Percentiles rank a stretch among this genome's conserved stretches.
Evolutionary conservation across 2,888 invertebrate species (phyloP).

Genomic region (Aphodius granarius): DNA sequence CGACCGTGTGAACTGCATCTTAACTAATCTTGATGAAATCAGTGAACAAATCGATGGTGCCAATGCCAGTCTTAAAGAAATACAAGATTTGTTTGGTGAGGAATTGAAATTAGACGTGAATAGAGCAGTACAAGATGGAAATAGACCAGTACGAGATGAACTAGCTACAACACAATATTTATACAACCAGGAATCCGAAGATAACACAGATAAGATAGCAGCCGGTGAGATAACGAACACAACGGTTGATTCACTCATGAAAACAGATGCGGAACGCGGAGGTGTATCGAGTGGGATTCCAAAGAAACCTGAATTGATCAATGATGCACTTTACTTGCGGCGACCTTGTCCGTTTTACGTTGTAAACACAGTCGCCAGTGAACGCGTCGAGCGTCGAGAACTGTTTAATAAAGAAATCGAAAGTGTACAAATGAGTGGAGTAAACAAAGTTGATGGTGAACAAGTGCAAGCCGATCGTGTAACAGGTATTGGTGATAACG

Average conservation of each 20-base stretch:
- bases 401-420: background rate
- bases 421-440: background rate
- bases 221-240: background rate
- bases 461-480: no score
- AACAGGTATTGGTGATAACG: background rate
- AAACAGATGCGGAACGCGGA: background rate
- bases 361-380: background rate
- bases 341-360: background rate
- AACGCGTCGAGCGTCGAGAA: background rate
- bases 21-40: background rate
- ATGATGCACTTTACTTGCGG: background rate
- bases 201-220: background rate
- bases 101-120: background rate
- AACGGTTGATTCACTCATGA: background rate
- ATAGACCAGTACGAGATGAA: background rate
- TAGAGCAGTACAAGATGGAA: no score
- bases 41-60: background rate
- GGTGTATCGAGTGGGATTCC: background rate
- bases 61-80: background rate
- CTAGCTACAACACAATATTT: background rate
- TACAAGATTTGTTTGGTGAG: background rate
- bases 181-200: no score
- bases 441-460: background rate
- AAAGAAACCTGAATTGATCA: background rate
- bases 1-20: background rate